Percentiles rank a stretch among this genome's conserved stretches.
Evolutionary conservation across 2,113 vertebrate genomes (phyloP).

Genomic region (Hemibagrus wyckioides): DNA sequence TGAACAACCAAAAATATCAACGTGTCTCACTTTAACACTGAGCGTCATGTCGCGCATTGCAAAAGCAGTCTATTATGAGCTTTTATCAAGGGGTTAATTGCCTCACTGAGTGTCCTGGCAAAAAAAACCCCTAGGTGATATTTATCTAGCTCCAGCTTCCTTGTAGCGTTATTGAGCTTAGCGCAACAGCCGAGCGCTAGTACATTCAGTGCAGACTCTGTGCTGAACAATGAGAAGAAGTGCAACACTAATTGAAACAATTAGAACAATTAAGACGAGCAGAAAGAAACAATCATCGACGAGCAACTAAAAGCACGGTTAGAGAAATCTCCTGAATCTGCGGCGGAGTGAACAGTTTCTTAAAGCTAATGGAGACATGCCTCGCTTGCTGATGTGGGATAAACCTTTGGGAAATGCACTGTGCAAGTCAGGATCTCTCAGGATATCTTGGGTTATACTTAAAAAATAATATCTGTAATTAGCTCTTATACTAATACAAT

Average conservation of each 20-base stretch:
- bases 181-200: background rate
- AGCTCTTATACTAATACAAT: background rate
- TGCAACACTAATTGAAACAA: background rate
- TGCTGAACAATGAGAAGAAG: background rate
- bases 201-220: background rate
- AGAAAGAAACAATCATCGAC: background rate
- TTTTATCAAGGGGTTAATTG: conserved; percentile 5
- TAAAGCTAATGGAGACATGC: background rate
- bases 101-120: background rate
- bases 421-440: background rate
- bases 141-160: background rate
- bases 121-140: conserved; percentile 17
- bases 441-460: background rate
- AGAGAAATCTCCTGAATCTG: background rate
- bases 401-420: background rate
- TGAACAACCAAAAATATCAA: background rate
- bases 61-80: background rate
- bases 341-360: background rate
- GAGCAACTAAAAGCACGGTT: too few species aligned
- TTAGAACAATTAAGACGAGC: background rate
- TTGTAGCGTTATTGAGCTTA: background rate
- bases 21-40: background rate
- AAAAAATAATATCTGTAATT: background rate
- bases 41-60: background rate
- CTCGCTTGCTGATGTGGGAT: background rate